Percentiles rank a stretch among this genome's conserved stretches.
Evolutionary conservation across 2,888 invertebrate genomes (phyloP).

Genomic region (Nomada goodeniana): DNA sequence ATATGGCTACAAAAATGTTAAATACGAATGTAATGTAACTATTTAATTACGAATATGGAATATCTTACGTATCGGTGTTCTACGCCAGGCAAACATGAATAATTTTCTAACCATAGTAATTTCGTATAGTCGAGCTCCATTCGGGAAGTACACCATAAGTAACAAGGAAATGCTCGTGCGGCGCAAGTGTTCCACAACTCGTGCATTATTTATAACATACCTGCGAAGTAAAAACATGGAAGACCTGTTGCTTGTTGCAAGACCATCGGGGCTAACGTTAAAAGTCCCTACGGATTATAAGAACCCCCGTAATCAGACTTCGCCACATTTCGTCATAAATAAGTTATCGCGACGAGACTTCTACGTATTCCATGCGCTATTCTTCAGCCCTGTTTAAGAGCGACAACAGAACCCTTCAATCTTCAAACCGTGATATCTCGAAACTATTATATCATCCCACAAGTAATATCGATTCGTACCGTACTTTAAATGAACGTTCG

Average conservation of each 20-base stretch:
- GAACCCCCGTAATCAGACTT: constrained; percentile 13
- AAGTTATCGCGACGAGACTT: constrained; percentile 4
- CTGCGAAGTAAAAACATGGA: constrained; percentile 41
- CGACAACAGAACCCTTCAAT: background rate
- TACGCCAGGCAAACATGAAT: background rate
- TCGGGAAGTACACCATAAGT: background rate
- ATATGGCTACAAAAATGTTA: too few species aligned
- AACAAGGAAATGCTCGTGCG: constrained; percentile 1
- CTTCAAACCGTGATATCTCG: background rate
- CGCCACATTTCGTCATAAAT: constrained; percentile 16
- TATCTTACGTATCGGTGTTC: background rate
- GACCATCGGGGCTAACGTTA: constrained; percentile 49
- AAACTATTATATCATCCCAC: background rate
- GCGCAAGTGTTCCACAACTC: constrained; percentile 29
- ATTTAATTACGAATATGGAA: background rate
- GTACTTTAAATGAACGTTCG: too few species aligned
- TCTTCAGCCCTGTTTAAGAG: constrained; percentile 3
- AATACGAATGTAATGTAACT: too few species aligned
- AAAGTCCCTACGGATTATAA: constrained; percentile 29
- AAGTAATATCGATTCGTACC: too few species aligned
- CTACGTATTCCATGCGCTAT: background rate
- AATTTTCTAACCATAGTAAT: constrained; percentile 1
- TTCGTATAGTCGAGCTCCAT: background rate
- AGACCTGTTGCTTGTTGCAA: constrained; percentile 63
- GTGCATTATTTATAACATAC: constrained; percentile 57